Percentiles rank a stretch among this genome's conserved stretches.
These are phyloP conservation scores for Agapornis roseicollis DNA, from an alignment of 2,113 vertebrate genomes.

Conservation along the genomic window DNA sequence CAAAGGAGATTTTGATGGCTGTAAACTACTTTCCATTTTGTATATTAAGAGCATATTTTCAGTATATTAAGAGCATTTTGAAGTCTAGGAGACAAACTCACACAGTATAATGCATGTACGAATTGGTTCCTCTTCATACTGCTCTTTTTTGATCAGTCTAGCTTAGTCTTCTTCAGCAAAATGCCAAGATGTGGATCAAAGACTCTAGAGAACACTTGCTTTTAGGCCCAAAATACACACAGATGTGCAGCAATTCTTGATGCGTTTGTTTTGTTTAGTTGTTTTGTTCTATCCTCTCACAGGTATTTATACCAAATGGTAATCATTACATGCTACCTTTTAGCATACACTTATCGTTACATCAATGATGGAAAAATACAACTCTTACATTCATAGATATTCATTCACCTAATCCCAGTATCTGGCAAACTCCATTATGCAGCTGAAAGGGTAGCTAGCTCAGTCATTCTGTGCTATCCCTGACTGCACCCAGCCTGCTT, in stretches of 20 bases:
- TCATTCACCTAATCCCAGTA: neutral
- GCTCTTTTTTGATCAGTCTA: conserved; percentile 23
- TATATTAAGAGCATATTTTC: neutral
- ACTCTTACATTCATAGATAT: neutral
- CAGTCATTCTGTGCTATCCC: neutral
- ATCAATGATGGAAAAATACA: neutral
- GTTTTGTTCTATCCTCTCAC: neutral
- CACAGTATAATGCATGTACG: neutral
- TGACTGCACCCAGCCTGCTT: neutral
- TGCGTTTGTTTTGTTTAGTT: neutral
- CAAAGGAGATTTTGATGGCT: neutral
- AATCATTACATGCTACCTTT: neutral
- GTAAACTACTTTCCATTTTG: neutral
- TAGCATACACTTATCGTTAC: neutral
- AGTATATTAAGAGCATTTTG: neutral
- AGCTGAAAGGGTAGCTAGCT: neutral
- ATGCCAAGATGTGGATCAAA: conserved; percentile 38
- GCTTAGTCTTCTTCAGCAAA: conserved; percentile 45
- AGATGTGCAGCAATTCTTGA: conserved; percentile 6
- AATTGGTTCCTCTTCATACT: conserved; percentile 30
- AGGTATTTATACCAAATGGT: neutral
- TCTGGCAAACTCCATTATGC: neutral
- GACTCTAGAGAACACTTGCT: neutral
- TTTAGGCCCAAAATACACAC: neutral
- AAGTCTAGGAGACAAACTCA: neutral